These are phyloP conservation scores for Ruditapes philippinarum DNA, from an alignment of 1,140 invertebrate genomes.

Conservation along the genomic window DNA sequence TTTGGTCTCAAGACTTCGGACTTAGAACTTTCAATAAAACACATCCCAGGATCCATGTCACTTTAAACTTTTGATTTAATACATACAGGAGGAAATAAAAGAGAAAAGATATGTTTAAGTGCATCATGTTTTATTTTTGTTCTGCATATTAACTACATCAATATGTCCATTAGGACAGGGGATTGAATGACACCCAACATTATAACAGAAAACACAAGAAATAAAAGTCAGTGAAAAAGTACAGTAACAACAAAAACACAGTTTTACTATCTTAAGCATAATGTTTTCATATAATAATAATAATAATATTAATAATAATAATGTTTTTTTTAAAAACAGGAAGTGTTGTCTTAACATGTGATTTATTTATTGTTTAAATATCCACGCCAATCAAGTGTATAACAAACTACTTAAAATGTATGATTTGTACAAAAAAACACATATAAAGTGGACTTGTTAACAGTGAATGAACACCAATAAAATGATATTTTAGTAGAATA, in stretches of 20 bases:
- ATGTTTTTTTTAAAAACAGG: background rate
- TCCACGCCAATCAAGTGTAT: background rate
- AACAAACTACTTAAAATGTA: background rate
- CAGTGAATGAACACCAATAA: too few relatives aligned
- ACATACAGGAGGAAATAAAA: too few relatives aligned
- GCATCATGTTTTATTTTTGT: conserved; percentile 42
- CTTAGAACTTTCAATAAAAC: too few relatives aligned
- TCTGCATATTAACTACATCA: conserved; percentile 40
- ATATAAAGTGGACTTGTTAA: too few relatives aligned
- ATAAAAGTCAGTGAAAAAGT: conserved; percentile 7
- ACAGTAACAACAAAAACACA: conserved; percentile 24
- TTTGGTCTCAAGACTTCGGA: too few relatives aligned
- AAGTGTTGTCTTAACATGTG: background rate
- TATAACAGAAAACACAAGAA: conserved; percentile 8
- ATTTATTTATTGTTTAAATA: background rate
- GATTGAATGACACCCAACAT: conserved; percentile 4
- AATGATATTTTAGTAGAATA: too few relatives aligned
- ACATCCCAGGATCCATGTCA: too few relatives aligned
- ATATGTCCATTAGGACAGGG: conserved; percentile 15
- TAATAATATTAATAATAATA: too few relatives aligned
- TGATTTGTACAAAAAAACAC: too few relatives aligned
- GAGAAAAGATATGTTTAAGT: background rate
- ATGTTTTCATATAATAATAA: background rate
- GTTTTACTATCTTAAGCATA: conserved; percentile 7
- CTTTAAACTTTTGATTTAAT: too few relatives aligned